Percentiles rank a stretch among this genome's conserved stretches.
Evolutionary conservation across 2,888 invertebrate genomes (phyloP).

Genomic region (Aleiodes testaceus): DNA sequence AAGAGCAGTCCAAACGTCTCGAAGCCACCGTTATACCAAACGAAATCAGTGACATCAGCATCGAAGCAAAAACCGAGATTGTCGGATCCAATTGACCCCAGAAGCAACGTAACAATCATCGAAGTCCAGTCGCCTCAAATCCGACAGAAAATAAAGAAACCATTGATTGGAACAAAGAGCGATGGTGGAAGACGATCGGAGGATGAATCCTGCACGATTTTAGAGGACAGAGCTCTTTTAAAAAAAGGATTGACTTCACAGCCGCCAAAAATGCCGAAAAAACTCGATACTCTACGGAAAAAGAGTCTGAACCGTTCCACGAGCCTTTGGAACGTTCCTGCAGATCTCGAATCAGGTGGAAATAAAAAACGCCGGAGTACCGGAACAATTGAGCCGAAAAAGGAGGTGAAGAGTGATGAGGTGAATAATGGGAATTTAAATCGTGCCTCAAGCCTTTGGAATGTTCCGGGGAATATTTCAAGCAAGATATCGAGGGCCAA

Average conservation of each 20-base stretch:
- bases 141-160: slow-evolving; percentile 3
- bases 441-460: slow-evolving; percentile 68
- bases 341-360: slow-evolving; percentile 43
- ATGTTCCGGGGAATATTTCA: slow-evolving; percentile 55
- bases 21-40: slow-evolving; percentile 39
- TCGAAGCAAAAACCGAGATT: slow-evolving; percentile 38
- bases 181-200: slow-evolving; percentile 48
- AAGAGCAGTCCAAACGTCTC: slow-evolving; percentile 64
- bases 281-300: slow-evolving; percentile 60
- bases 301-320: slow-evolving; percentile 64
- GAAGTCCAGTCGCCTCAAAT: slow-evolving; percentile 46
- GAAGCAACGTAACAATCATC: slow-evolving; percentile 53
- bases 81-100: slow-evolving; percentile 9
- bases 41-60: background rate
- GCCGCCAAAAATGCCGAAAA: slow-evolving; percentile 61
- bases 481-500: slow-evolving; percentile 54
- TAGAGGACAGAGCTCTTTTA: slow-evolving; percentile 66
- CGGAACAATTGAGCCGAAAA: slow-evolving; percentile 38
- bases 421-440: slow-evolving; percentile 54
- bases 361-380: slow-evolving; percentile 44
- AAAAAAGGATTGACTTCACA: slow-evolving; percentile 64
- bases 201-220: slow-evolving; percentile 64
- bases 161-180: slow-evolving; percentile 43
- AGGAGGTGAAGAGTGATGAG: background rate
- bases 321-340: slow-evolving; percentile 64